Evolutionary conservation across 2,113 vertebrate genomes (phyloP).

Genomic region (Dicentrarchus labrax): DNA sequence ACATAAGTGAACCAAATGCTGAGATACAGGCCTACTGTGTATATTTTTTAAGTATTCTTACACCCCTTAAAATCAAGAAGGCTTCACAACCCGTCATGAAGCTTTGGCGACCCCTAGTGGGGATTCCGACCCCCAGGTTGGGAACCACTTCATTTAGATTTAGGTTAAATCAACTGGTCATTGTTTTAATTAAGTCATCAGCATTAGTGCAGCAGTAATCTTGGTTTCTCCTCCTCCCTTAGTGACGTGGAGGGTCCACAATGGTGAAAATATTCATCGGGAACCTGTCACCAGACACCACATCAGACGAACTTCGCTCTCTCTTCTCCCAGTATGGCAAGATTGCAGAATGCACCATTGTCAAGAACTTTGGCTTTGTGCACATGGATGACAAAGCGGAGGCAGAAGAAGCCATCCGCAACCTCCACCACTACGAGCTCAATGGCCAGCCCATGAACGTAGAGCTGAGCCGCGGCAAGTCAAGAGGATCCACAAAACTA

Average conservation of each 20-base stretch:
- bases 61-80: no score
- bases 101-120: no score
- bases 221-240: background rate
- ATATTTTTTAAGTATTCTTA: no score
- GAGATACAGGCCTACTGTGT: no score
- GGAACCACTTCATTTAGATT: background rate
- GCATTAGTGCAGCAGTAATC: background rate
- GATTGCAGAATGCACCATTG: slow-evolving; percentile 95
- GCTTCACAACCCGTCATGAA: no score
- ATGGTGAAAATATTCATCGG: slow-evolving; percentile 99
- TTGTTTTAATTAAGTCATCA: background rate
- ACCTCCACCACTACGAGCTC: slow-evolving; percentile 95
- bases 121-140: no score
- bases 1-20: no score
- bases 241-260: slow-evolving; percentile 65
- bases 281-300: slow-evolving; percentile 94
- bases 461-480: slow-evolving; percentile 93
- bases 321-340: slow-evolving; percentile 97
- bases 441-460: slow-evolving; percentile 96
- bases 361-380: slow-evolving; percentile 98
- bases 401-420: slow-evolving; percentile 93
- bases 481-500: slow-evolving; percentile 93
- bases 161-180: background rate
- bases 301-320: slow-evolving; percentile 91
- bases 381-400: slow-evolving; percentile 94